Conservation (phyloP, 1,140 invertebrate genomes). For the Cryptotermes secundus region DNA sequence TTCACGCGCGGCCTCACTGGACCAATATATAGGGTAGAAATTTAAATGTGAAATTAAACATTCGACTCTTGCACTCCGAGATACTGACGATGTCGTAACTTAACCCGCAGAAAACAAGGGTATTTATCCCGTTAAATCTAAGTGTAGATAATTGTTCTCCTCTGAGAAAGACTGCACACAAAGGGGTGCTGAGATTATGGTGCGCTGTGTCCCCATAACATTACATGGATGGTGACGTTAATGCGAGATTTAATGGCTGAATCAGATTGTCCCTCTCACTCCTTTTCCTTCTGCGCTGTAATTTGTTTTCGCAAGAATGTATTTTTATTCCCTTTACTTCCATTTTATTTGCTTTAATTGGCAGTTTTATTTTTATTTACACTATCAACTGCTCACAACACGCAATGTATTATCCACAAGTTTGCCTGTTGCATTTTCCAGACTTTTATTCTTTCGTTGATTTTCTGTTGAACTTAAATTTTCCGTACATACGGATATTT, state of each 20-base stretch:
- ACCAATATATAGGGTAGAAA: too few relatives aligned
- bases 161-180: not conserved
- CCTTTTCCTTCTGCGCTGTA: not conserved
- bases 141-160: too few relatives aligned
- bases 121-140: too few relatives aligned
- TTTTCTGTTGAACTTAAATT: too few relatives aligned
- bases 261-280: not conserved
- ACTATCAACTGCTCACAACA: not conserved
- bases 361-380: not conserved
- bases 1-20: too few relatives aligned
- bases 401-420: too few relatives aligned
- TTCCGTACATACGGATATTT: too few relatives aligned
- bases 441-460: not conserved
- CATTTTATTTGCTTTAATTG: not conserved
- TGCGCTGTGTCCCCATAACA: not conserved
- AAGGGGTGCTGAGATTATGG: not conserved
- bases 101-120: too few relatives aligned
- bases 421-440: not conserved
- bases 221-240: not conserved
- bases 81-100: too few relatives aligned
- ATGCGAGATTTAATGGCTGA: not conserved
- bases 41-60: too few relatives aligned
- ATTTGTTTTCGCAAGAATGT: not conserved
- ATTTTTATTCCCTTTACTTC: not conserved
- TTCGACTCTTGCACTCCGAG: too few relatives aligned